Percentiles rank a stretch among this genome's conserved stretches.
These are phyloP conservation scores for Mormyrus hasselquistii DNA, from an alignment of 2,797 vertebrate genomes.

Conservation along the genomic window DNA sequence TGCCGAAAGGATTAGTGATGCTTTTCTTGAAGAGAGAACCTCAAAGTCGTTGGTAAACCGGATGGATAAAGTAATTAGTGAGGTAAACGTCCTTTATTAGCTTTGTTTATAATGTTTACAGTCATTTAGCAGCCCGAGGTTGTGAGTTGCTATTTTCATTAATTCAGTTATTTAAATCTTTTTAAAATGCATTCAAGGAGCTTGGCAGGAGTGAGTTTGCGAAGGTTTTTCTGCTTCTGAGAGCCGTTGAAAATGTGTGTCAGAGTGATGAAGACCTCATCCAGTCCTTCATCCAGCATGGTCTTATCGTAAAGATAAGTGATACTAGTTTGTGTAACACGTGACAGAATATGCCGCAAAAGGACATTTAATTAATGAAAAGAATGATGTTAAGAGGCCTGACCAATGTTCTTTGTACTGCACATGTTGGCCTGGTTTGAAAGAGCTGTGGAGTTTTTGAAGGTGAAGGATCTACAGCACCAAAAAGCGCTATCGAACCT, in stretches of 20 bases:
- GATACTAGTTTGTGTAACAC: conserved; percentile 17
- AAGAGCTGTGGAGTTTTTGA: conserved; percentile 50
- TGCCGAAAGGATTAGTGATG: conserved; percentile 34
- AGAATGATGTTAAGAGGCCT: neutral
- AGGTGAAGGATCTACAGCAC: conserved; percentile 21
- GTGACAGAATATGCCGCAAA: neutral
- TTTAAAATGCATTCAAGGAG: conserved; percentile 49
- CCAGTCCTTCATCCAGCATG: conserved; percentile 57
- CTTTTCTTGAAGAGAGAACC: conserved; percentile 50
- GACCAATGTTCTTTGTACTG: conserved; percentile 25
- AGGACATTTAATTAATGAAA: neutral
- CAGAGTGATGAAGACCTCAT: conserved; percentile 45
- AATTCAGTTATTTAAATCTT: neutral
- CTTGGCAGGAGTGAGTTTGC: conserved; percentile 65
- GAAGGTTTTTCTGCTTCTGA: conserved; percentile 59
- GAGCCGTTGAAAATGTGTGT: conserved; percentile 61
- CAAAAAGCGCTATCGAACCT: conserved; percentile 41
- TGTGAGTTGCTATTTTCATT: neutral
- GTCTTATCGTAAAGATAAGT: conserved; percentile 74
- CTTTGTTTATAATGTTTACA: neutral
- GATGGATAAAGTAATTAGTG: conserved; percentile 58
- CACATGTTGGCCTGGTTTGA: conserved; percentile 74
- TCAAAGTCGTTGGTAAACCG: conserved; percentile 46
- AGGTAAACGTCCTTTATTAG: conserved; percentile 35
- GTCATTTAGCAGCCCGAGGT: neutral